phyloP scores from a whole-genome alignment of 1,140 invertebrate genomes.

The Glossosoma conforme region DNA sequence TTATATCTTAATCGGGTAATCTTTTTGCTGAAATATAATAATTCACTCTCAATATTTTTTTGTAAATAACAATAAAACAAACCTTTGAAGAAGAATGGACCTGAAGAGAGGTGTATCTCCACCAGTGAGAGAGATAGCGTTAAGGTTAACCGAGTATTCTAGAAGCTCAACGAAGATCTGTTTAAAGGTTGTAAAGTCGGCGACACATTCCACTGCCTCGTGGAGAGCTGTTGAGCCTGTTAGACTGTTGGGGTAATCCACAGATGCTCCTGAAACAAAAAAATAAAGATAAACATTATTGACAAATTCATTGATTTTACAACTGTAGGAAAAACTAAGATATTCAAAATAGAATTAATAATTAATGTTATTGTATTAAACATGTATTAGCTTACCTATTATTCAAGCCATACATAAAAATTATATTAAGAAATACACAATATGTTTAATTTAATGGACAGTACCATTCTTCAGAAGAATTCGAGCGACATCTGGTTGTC shows the following conservation, averaged over 20 bases:
- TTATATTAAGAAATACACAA: too few species aligned
- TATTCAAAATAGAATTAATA: too few species aligned
- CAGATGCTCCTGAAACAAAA: slow-evolving; percentile 49
- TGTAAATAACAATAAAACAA: too few species aligned
- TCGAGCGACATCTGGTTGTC: slow-evolving; percentile 45
- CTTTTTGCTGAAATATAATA: too few species aligned
- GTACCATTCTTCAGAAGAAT: slow-evolving; percentile 50
- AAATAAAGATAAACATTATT: too few species aligned
- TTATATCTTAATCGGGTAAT: too few species aligned
- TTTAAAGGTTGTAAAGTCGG: slow-evolving; percentile 38
- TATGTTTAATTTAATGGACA: not conserved
- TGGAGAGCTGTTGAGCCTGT: slow-evolving; percentile 53
- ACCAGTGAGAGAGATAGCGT: slow-evolving; percentile 40
- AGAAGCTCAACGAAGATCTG: slow-evolving; percentile 39
- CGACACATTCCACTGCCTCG: slow-evolving; percentile 47
- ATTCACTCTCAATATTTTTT: too few species aligned
- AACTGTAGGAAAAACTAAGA: too few species aligned
- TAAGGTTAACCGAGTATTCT: slow-evolving; percentile 42
- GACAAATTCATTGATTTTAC: too few species aligned
- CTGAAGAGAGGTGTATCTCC: slow-evolving; percentile 46
- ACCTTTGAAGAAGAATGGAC: slow-evolving; percentile 45
- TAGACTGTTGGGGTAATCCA: slow-evolving; percentile 52
- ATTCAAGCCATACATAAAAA: too few species aligned
- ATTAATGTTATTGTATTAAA: too few species aligned
- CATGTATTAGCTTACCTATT: too few species aligned